Conservation (phyloP, 2,888 invertebrate species). For the Xylota segnis region DNA sequence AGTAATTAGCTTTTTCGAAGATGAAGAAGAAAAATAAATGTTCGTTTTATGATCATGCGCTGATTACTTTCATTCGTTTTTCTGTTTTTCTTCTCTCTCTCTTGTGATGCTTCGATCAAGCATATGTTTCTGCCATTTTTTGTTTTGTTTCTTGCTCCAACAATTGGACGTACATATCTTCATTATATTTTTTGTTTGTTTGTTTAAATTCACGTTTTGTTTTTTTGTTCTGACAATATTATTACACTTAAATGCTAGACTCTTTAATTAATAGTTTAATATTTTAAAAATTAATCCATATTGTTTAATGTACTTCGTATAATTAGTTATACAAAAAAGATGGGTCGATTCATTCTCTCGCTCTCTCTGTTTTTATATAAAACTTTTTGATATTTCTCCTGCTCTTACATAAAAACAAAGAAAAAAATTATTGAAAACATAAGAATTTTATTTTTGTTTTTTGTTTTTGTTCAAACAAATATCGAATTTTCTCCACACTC, state of each 20-base stretch:
- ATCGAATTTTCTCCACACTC: conserved; percentile 75
- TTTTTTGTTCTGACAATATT: conserved; percentile 63
- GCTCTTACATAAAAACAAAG: conserved; percentile 51
- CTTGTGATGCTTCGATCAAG: conserved; percentile 14
- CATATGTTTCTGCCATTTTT: conserved; percentile 13
- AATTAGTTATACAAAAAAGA: conserved; percentile 66
- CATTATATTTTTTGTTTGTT: conserved; percentile 6
- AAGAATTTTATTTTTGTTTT: no score
- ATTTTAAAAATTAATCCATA: conserved; percentile 40
- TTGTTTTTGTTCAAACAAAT: conserved; percentile 39
- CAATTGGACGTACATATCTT: conserved; percentile 34
- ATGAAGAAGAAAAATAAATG: conserved; percentile 19
- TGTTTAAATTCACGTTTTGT: not conserved
- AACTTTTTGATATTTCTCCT: conserved; percentile 6
- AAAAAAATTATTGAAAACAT: conserved; percentile 35
- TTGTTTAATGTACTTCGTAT: conserved; percentile 58
- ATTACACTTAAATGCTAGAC: conserved; percentile 68
- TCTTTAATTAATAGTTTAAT: conserved; percentile 61
- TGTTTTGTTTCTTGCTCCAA: conserved; percentile 16
- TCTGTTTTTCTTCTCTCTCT: no score
- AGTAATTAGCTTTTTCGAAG: conserved; percentile 19
- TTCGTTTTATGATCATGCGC: conserved; percentile 26
- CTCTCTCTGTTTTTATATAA: conserved; percentile 66
- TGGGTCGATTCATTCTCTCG: conserved; percentile 71
- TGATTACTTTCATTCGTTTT: conserved; percentile 19